Base-by-base conservation (phyloP, 2,113 vertebrate species). In the Callocephalon fimbriatum region DNA sequence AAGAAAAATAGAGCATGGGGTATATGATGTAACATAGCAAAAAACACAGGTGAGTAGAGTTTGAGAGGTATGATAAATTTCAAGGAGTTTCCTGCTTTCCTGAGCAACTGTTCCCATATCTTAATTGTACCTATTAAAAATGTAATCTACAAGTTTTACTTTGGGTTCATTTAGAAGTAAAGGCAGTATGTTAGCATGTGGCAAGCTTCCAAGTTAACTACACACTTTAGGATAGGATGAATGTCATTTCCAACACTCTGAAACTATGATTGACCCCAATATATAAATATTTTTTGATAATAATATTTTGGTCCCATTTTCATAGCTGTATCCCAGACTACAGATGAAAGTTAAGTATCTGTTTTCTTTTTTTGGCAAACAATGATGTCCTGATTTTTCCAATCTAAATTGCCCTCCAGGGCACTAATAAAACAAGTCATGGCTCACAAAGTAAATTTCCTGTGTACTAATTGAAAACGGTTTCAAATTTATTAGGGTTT, bases 371-470 rank as follows among this genome's bases (percentile, higher is more conserved):
- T 94, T 90, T 81, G 95, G 88, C 83, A 96, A 96, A 95, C 84
- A 95, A 85, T 86, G 93, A 94, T 86, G 74, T 95, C 83, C 77
- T 95, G 59, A 90, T 97, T 96, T 96, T 97, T 94, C 70, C 89
- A 96, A 94, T 97, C 97, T 96, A 70, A 96, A 80, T 95, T 90
- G 51, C 59, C 92, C 96, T 89, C 91, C 51, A 87, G 82, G 75
- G 82, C 73, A 97, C 76, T 74, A 97, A 91, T 97, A 96, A 96
- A 97, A 96, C 62, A 67, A 97, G 90, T 91, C 85, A 94, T 95
- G 50, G 76, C 92, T 97, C 92, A 96, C 66, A 96, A 97, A 97
- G 93, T 97, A 92, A 97, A 97, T 97, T 98, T 97, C 94, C 92
- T 97, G 86, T 90, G 89, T 95, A 93, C 77, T 96, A 96, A 96